These are phyloP conservation scores for Cirrhinus mrigala DNA, from an alignment of 2,797 vertebrate genomes.

Conservation along the genomic window DNA sequence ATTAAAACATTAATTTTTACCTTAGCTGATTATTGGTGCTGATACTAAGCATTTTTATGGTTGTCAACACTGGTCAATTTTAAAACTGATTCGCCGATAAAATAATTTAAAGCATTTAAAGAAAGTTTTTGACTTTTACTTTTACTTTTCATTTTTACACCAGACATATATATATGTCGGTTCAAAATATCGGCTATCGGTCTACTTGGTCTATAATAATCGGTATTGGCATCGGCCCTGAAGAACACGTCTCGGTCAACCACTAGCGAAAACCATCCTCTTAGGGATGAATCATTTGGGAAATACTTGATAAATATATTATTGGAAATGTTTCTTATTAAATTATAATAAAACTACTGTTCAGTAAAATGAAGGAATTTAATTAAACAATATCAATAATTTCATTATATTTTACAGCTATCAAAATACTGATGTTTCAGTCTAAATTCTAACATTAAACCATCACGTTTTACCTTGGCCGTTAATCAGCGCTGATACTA, in stretches of 20 bases:
- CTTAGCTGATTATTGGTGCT: not conserved
- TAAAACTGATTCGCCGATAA: too few species aligned
- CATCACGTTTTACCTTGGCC: not conserved
- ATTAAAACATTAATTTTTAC: not conserved
- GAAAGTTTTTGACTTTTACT: too few species aligned
- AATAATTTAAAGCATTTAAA: too few species aligned
- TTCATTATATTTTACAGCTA: not conserved
- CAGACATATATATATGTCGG: too few species aligned
- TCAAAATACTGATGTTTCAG: not conserved
- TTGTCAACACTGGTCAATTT: too few species aligned
- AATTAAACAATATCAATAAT: not conserved
- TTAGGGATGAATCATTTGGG: not conserved
- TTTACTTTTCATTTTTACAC: too few species aligned
- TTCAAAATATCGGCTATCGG: too few species aligned
- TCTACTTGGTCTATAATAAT: too few species aligned
- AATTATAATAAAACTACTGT: not conserved
- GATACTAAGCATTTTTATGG: too few species aligned
- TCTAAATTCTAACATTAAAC: not conserved
- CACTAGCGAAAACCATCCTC: not conserved
- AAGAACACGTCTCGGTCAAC: too few species aligned
- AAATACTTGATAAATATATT: not conserved
- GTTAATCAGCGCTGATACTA: too few species aligned
- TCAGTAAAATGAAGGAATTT: not conserved
- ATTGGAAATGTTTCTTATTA: not conserved
- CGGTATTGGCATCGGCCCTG: too few species aligned